phyloP scores from a whole-genome alignment of 2,797 vertebrate species.

The Cryptoprocta ferox region DNA sequence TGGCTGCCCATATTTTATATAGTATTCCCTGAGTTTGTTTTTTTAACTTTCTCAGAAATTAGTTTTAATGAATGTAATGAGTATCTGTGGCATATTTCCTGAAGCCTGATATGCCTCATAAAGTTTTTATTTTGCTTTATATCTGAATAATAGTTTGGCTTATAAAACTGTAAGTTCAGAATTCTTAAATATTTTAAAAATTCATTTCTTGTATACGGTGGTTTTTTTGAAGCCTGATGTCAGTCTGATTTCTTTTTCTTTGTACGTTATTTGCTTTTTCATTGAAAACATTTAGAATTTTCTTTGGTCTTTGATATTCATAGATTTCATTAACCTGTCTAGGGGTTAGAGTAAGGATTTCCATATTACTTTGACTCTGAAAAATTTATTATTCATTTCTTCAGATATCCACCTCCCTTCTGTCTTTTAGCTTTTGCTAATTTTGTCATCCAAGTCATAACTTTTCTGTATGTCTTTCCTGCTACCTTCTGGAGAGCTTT shows the following conservation, averaged over 20 bases:
- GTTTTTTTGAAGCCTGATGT: not conserved
- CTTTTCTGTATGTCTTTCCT: not conserved
- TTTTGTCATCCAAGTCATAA: not conserved
- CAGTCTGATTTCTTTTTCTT: constrained; percentile 2
- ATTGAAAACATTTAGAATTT: not conserved
- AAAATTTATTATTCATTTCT: not conserved
- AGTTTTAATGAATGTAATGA: not conserved
- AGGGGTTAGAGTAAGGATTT: constrained; percentile 5
- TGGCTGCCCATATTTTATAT: not conserved
- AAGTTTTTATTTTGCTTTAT: constrained; percentile 37
- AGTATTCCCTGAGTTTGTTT: not conserved
- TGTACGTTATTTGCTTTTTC: constrained; percentile 35
- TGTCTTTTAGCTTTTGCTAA: not conserved
- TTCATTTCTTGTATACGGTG: not conserved
- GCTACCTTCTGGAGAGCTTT: constrained; percentile 16
- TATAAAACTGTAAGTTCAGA: not conserved
- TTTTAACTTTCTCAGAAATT: not conserved
- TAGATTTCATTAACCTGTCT: not conserved
- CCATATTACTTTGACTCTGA: constrained; percentile 13
- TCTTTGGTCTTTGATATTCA: not conserved
- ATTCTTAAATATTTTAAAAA: not conserved
- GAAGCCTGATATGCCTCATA: not conserved
- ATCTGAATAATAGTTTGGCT: constrained; percentile 7
- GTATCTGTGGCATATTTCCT: not conserved
- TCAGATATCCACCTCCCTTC: not conserved